Evolutionary conservation across 2,797 vertebrate species (phyloP), one percentile per base, ranked within the genome.

Genomic region (Myotis pilosus): DNA sequence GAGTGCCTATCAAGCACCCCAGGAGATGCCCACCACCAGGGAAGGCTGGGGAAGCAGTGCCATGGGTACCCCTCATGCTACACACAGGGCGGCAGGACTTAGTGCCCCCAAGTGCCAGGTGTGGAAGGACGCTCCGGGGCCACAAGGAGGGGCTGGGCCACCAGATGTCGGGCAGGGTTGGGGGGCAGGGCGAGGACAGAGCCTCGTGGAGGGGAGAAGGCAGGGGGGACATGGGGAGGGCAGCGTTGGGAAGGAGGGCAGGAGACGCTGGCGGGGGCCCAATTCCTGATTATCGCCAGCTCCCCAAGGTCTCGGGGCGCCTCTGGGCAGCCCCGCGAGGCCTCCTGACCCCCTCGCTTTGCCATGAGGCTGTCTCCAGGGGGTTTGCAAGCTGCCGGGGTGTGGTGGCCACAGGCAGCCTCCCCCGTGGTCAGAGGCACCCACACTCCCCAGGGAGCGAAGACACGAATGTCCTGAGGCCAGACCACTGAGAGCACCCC

Each of bases 121-220:
- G 8, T 41, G 36, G 47, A 36, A 85, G 17, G 16, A 28, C 76
- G 13, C 49, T n/a, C n/a, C 74, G 20, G 33, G 30, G 25, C 41
- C 47, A 19, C 44, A 9, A 19, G n/a, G 30, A 69, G 9, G 6
- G 8, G 4, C 53, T 28, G 8, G 66, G n/a, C 11, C n/a, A 10
- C 68, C 28, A n/a, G 44, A 20, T 9, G 0, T 60, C 62, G 20
- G 51, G 6, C 41, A 28, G 36, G 17, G 23, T 12, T 5, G 0
- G 66, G 72, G 28, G 64, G 7, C 53, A 36, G 38, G 15, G 23
- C 60, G 20, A 84, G 17, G 57, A 33, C 12, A 17, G 28, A 53
- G n/a, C 6, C 13, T 8, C 0, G 0, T 9, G 20, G 79, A 74
- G 2, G 10, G 8, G 11, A 75, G 22, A 22, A 25, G 5, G 20